Percentiles rank a stretch among this genome's conserved stretches.
Conservation (phyloP, 2,888 invertebrate species). For the Bibio marci region DNA sequence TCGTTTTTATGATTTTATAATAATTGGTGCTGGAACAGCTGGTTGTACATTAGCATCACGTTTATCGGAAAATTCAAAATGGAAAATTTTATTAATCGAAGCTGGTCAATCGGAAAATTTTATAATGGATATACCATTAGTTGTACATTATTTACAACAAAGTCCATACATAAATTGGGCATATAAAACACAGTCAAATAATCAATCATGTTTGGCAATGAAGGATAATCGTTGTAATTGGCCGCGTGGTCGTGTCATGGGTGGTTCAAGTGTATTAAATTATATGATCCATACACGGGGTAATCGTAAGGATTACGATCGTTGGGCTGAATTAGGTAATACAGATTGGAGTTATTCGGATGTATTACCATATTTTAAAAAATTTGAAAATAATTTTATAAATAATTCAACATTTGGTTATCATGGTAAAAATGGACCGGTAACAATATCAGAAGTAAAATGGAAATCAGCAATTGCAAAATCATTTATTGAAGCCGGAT, state of each 20-base stretch:
- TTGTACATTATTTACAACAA: slow-evolving; percentile 55
- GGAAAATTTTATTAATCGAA: slow-evolving; percentile 46
- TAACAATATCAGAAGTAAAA: slow-evolving; percentile 37
- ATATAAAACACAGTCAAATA: slow-evolving; percentile 62
- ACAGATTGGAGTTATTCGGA: slow-evolving; percentile 56
- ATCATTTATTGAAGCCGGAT: slow-evolving; percentile 44
- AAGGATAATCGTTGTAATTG: slow-evolving; percentile 53
- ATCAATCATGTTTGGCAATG: slow-evolving; percentile 54
- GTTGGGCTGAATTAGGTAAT: slow-evolving; percentile 56
- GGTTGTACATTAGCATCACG: slow-evolving; percentile 31
- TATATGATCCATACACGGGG: slow-evolving; percentile 68
- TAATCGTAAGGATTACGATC: slow-evolving; percentile 52
- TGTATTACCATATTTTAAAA: slow-evolving; percentile 59
- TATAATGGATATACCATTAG: slow-evolving; percentile 58
- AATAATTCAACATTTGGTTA: slow-evolving; percentile 30
- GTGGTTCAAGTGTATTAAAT: slow-evolving; percentile 65
- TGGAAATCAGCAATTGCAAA: slow-evolving; percentile 39
- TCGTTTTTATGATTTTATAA: slow-evolving; percentile 32
- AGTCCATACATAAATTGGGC: slow-evolving; percentile 56
- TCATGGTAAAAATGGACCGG: slow-evolving; percentile 36
- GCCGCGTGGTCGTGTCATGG: slow-evolving; percentile 68
- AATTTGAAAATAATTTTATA: slow-evolving; percentile 53
- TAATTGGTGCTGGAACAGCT: slow-evolving; percentile 41
- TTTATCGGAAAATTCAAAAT: slow-evolving; percentile 36
- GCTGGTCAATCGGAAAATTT: slow-evolving; percentile 54